These are phyloP conservation scores for Listronotus bonariensis DNA, from an alignment of 1,140 invertebrate species.

Conservation along the genomic window DNA sequence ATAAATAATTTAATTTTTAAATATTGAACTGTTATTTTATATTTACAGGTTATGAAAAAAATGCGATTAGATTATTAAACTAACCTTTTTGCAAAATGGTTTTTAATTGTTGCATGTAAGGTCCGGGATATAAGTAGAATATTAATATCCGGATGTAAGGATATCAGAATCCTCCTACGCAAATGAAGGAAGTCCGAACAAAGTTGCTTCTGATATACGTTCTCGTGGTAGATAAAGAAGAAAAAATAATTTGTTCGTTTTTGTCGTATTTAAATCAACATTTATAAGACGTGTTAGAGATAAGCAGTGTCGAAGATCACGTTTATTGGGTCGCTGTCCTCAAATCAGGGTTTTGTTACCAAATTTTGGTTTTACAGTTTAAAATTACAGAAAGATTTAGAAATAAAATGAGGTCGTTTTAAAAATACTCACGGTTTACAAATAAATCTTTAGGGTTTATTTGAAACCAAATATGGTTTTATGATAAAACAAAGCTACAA, in stretches of 20 bases:
- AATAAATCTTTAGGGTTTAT: too few relatives aligned
- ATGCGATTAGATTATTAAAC: too few relatives aligned
- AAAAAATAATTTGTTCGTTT: background rate
- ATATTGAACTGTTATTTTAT: too few relatives aligned
- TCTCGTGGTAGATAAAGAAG: background rate
- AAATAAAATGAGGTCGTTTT: too few relatives aligned
- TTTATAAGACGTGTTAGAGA: conserved; percentile 1
- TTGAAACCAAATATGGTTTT: too few relatives aligned
- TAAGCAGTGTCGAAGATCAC: conserved; percentile 18
- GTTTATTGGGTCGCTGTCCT: conserved; percentile 9
- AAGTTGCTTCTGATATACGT: conserved; percentile 3
- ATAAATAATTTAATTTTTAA: too few relatives aligned
- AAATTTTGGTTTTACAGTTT: too few relatives aligned
- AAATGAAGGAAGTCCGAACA: conserved; percentile 4
- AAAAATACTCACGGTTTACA: too few relatives aligned
- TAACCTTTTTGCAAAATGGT: too few relatives aligned
- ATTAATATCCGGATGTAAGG: conserved; percentile 1
- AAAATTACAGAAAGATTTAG: too few relatives aligned
- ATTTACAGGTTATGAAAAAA: too few relatives aligned
- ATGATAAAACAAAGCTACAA: too few relatives aligned
- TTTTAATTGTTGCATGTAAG: background rate
- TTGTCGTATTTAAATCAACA: background rate
- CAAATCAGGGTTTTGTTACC: conserved; percentile 1
- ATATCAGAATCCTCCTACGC: conserved; percentile 4
- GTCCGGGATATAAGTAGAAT: background rate